Percentiles rank a stretch among this genome's conserved stretches.
Evolutionary conservation across 2,888 invertebrate genomes (phyloP).

Genomic region (Plebejus melissa): DNA sequence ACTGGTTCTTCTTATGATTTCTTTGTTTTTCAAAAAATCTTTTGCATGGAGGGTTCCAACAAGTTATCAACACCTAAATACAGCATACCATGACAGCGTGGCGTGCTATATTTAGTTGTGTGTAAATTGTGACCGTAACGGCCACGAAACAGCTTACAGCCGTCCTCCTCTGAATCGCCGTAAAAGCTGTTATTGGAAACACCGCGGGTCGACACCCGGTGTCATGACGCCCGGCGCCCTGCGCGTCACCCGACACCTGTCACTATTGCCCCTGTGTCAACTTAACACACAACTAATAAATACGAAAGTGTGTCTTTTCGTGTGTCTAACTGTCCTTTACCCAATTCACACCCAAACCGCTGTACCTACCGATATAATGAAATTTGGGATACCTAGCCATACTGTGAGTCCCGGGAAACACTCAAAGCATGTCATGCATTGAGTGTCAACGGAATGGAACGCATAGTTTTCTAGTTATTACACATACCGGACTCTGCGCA

Average conservation of each 20-base stretch:
- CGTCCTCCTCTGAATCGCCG: constrained; percentile 33
- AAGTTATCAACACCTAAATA: too few relatives aligned
- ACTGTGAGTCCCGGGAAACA: too few relatives aligned
- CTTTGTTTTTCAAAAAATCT: too few relatives aligned
- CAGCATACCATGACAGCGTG: background rate
- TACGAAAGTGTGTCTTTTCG: too few relatives aligned
- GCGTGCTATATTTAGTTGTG: background rate
- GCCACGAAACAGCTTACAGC: background rate
- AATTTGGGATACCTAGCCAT: too few relatives aligned
- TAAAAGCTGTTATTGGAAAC: constrained; percentile 39
- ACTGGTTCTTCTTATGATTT: too few relatives aligned
- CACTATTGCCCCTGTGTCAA: background rate
- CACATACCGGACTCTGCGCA: background rate
- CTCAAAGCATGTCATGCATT: too few relatives aligned
- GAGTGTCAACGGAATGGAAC: too few relatives aligned
- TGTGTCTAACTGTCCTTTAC: too few relatives aligned
- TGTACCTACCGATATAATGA: too few relatives aligned
- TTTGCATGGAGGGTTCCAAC: too few relatives aligned
- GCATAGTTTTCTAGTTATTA: background rate
- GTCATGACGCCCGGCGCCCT: background rate
- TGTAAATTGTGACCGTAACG: background rate
- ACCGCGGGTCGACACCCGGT: background rate
- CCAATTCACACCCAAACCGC: too few relatives aligned
- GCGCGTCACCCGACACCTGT: background rate
- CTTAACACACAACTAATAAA: background rate